Evolutionary conservation across 2,797 vertebrate species (phyloP).

Genomic region (Ctenochaetus hawaiiensis): DNA sequence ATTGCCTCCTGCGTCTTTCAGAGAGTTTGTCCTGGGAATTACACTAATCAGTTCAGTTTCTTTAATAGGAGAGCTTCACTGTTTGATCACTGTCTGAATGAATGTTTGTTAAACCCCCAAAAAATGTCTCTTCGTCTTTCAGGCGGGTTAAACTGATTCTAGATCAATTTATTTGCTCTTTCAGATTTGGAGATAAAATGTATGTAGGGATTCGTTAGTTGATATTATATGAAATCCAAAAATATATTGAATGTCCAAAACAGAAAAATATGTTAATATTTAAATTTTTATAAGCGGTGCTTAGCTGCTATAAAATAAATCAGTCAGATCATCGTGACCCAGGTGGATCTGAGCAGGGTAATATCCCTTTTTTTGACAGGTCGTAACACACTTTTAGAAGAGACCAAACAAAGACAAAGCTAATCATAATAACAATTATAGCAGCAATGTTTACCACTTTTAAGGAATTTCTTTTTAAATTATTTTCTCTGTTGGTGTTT

Average conservation of each 20-base stretch:
- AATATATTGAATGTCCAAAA: too few species aligned
- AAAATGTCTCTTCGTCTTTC: constrained; percentile 6
- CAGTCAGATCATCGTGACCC: too few species aligned
- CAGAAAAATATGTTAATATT: too few species aligned
- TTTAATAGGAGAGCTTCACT: constrained; percentile 14
- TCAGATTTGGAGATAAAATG: too few species aligned
- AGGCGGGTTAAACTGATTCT: too few species aligned
- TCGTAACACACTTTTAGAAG: not conserved
- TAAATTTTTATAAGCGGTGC: too few species aligned
- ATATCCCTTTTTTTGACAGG: too few species aligned
- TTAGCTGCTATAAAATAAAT: too few species aligned
- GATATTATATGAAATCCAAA: not conserved
- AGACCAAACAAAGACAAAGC: not conserved
- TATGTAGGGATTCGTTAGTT: not conserved
- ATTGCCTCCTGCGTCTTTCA: constrained; percentile 43
- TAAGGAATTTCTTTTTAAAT: not conserved
- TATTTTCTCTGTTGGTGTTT: not conserved
- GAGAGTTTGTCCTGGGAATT: constrained; percentile 25
- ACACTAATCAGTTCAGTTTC: constrained; percentile 34
- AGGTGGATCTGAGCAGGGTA: too few species aligned
- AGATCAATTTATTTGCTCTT: too few species aligned
- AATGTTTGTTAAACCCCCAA: constrained; percentile 15
- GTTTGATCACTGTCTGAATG: constrained; percentile 27
- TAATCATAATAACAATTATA: not conserved
- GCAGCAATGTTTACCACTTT: not conserved